Percentiles rank a stretch among this genome's conserved stretches.
phyloP scores from a whole-genome alignment of 2,797 vertebrate genomes.

The Geotrypetes seraphini region DNA sequence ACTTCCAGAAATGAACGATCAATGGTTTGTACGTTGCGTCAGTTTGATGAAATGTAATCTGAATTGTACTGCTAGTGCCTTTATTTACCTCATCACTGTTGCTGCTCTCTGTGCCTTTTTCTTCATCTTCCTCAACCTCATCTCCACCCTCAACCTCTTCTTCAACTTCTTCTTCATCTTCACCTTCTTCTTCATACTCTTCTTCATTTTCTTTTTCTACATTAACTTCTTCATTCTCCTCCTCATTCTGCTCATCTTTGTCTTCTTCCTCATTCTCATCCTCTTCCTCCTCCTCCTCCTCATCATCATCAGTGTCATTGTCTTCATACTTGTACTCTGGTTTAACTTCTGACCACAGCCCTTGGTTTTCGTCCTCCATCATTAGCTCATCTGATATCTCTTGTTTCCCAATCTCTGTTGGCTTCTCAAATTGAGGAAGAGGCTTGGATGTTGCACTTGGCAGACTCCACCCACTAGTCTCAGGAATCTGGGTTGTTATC shows the following conservation, averaged over 20 bases:
- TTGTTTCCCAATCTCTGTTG: rapidly evolving
- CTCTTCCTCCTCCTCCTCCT: rapidly evolving
- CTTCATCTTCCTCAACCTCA: no score
- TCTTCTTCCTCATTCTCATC: background rate
- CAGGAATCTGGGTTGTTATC: background rate
- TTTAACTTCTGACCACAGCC: rapidly evolving
- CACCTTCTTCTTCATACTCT: no score
- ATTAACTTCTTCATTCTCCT: no score
- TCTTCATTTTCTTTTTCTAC: rapidly evolving
- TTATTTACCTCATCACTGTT: no score
- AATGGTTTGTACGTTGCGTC: no score
- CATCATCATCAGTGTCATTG: background rate
- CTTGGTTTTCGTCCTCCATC: rapidly evolving
- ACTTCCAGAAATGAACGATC: no score
- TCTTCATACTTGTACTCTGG: background rate
- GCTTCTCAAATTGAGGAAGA: rapidly evolving
- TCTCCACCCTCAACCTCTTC: no score
- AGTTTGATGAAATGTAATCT: no score
- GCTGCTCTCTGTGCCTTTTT: no score
- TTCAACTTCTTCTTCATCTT: no score
- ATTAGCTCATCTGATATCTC: rapidly evolving
- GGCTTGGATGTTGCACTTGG: rapidly evolving
- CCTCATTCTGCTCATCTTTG: no score
- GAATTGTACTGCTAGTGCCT: no score
- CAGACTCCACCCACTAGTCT: rapidly evolving